A percentile compares a stretch with the other conserved stretches of the same genome.
phyloP scores from a whole-genome alignment of 2,797 vertebrate species.

The Enteromius mattozi region DNA sequence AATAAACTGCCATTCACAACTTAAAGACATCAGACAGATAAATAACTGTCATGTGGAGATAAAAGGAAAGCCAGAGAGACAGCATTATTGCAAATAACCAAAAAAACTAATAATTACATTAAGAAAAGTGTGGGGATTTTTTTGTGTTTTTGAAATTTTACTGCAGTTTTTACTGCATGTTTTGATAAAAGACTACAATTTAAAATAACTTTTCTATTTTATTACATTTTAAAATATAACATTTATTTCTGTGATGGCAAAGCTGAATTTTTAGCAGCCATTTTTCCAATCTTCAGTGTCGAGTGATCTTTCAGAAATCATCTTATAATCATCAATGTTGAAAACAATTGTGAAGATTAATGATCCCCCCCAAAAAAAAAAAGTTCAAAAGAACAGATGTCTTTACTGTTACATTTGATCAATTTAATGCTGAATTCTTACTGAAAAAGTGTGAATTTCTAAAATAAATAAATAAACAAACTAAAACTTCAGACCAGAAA shows the following conservation, averaged over 20 bases:
- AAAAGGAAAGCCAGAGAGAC: neutral
- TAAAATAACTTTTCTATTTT: neutral
- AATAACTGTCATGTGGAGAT: neutral
- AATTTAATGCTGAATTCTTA: neutral
- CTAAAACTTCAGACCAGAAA: neutral
- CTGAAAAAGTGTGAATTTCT: neutral
- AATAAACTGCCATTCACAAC: neutral
- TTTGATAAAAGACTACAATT: neutral
- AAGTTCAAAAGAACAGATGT: no score
- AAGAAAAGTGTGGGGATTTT: neutral
- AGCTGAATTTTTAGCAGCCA: neutral
- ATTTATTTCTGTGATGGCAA: neutral
- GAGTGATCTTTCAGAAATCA: neutral
- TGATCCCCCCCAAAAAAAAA: no score
- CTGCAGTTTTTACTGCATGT: neutral
- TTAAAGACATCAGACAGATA: neutral
- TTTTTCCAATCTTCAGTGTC: neutral
- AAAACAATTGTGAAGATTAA: constrained; percentile 3
- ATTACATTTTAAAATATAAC: neutral
- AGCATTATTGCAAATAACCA: neutral
- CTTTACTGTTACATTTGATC: neutral
- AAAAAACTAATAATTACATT: neutral
- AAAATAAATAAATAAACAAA: neutral
- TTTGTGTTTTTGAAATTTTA: neutral
- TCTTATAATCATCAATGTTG: neutral